These are phyloP conservation scores for Drosophila niveifrons DNA, from an alignment of 2,888 invertebrate genomes.

Conservation along the genomic window DNA sequence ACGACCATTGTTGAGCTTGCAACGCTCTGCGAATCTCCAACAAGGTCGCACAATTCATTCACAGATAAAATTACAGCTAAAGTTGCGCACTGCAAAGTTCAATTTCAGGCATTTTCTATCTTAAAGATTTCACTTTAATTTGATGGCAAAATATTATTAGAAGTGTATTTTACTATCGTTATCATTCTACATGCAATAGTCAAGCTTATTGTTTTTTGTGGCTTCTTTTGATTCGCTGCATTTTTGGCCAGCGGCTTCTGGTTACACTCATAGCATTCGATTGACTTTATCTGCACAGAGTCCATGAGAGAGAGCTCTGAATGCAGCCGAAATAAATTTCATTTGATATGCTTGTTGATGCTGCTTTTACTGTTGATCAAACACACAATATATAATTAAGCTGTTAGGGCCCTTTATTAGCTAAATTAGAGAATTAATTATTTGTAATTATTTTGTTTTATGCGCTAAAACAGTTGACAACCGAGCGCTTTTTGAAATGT, in stretches of 20 bases:
- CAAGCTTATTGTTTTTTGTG: constrained; percentile 7
- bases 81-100: neutral
- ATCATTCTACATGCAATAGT: fast-evolving
- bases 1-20: neutral
- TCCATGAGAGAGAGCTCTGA: constrained; percentile 23
- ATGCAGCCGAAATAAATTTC: neutral
- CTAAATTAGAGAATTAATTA: constrained; percentile 1
- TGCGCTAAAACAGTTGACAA: neutral
- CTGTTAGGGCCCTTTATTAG: neutral
- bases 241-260: constrained; percentile 20
- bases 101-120: neutral
- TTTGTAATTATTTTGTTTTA: constrained; percentile 3
- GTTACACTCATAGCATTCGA: constrained; percentile 3
- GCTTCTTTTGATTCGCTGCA: constrained; percentile 16
- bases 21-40: neutral
- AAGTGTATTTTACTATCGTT: constrained; percentile 9
- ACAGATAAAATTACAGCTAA: neutral
- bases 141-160: too few relatives aligned
- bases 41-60: neutral
- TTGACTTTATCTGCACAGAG: constrained; percentile 35
- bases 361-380: neutral
- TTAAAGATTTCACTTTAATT: too few relatives aligned
- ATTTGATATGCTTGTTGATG: neutral
- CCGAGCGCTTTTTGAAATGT: constrained; percentile 32
- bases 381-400: constrained; percentile 3